Conservation (phyloP, 2,113 vertebrate species). For the Caranx ignobilis region DNA sequence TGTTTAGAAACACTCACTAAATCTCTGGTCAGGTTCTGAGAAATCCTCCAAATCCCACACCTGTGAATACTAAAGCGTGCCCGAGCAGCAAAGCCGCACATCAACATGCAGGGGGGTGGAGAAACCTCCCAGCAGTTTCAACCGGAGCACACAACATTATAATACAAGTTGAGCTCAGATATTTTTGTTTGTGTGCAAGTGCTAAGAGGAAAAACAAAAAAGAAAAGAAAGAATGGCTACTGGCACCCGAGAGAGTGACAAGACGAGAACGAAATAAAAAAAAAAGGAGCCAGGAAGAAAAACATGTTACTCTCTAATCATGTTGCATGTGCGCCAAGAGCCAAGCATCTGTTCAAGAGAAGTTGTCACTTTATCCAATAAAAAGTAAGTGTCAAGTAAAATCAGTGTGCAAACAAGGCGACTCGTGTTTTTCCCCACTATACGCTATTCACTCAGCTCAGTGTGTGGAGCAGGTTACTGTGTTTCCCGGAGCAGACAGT, state of each 20-base stretch:
- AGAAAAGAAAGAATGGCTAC: not conserved
- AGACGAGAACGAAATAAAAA: not conserved
- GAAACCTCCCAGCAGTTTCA: not conserved
- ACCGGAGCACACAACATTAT: not conserved
- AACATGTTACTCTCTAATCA: conserved; percentile 10
- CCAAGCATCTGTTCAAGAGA: conserved; percentile 6
- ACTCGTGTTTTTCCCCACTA: too few species aligned
- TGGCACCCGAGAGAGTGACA: not conserved
- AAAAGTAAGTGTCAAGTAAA: conserved; percentile 13
- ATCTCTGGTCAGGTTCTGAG: conserved; percentile 23
- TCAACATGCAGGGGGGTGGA: conserved; percentile 14
- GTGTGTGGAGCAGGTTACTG: too few species aligned
- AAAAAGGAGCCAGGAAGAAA: not conserved
- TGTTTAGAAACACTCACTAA: conserved; percentile 15
- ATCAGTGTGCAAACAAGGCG: not conserved
- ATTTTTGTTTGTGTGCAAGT: not conserved
- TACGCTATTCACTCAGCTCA: too few species aligned
- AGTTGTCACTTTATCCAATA: not conserved
- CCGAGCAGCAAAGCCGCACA: conserved; percentile 19
- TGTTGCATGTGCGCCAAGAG: not conserved
- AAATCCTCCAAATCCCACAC: conserved; percentile 23
- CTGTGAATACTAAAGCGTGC: conserved; percentile 30
- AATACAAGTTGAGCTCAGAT: not conserved
- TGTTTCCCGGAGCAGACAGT: too few species aligned
- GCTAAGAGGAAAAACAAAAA: not conserved